Conservation (phyloP, 1,140 invertebrate genomes). For the Drosophila tropicalis region DNA sequence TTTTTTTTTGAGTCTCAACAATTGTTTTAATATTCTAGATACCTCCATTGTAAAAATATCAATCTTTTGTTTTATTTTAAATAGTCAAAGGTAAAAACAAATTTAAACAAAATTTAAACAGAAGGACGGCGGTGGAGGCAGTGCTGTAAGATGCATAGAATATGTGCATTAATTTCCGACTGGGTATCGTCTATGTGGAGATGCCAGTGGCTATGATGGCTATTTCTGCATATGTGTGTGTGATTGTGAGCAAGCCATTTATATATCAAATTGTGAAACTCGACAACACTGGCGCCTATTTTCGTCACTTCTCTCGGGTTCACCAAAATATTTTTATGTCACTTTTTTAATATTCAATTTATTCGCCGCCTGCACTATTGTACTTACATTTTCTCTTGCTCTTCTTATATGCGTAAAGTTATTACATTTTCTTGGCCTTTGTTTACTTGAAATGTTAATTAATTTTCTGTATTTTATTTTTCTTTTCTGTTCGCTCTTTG, state of each 20-base stretch:
- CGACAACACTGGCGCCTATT: slow-evolving; percentile 77
- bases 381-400: slow-evolving; percentile 17
- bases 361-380: background rate
- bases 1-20: no score
- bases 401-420: background rate
- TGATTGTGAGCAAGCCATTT: background rate
- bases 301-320: slow-evolving; percentile 66
- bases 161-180: slow-evolving; percentile 4
- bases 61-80: no score
- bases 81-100: no score
- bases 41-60: no score
- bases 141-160: background rate
- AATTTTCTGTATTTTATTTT: slow-evolving; percentile 1
- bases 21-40: no score
- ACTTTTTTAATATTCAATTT: background rate
- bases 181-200: background rate
- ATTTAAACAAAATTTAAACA: background rate
- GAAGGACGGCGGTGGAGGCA: background rate
- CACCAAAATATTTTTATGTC: slow-evolving; percentile 9
- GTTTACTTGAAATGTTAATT: background rate
- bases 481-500: slow-evolving; percentile 1
- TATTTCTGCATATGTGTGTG: background rate
- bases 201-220: background rate
- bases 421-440: slow-evolving; percentile 46
- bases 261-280: slow-evolving; percentile 17